Conservation (phyloP, 37 sponge, comb jelly and placozoan species). For the Axinella damicornis region DNA sequence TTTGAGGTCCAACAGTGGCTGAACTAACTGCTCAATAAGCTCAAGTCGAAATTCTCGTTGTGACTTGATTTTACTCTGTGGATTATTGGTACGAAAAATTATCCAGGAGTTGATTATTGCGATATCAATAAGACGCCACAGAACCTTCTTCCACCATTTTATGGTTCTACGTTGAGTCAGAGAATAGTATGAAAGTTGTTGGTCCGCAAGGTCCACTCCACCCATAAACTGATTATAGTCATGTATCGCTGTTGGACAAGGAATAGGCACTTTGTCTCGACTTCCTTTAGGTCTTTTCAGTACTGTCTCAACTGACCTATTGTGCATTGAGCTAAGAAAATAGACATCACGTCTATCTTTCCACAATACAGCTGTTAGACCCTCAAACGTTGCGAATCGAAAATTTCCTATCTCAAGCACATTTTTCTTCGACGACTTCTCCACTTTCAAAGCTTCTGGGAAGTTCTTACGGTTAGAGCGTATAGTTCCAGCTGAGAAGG, state of each 20-base stretch:
- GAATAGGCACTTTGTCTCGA: conserved; percentile 11
- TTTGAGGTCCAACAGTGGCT: neutral
- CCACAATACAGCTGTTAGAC: too few relatives aligned
- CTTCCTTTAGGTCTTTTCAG: conserved; percentile 23
- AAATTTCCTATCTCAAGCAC: too few relatives aligned
- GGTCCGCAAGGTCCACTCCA: conserved; percentile 48
- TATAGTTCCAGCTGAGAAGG: conserved; percentile 11
- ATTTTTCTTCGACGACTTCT: too few relatives aligned
- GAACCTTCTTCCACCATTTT: conserved; percentile 35
- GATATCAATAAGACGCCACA: conserved; percentile 34
- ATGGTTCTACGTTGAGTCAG: conserved; percentile 7
- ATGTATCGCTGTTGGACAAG: conserved; percentile 15
- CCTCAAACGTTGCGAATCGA: too few relatives aligned
- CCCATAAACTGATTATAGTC: conserved; percentile 46
- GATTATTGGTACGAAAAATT: conserved; percentile 11
- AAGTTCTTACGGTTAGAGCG: neutral
- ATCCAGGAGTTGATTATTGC: conserved; percentile 20
- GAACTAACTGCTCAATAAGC: neutral
- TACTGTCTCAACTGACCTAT: too few relatives aligned
- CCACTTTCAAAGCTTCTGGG: too few relatives aligned
- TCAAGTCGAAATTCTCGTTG: neutral
- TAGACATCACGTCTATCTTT: too few relatives aligned
- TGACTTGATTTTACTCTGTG: neutral
- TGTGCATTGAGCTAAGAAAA: too few relatives aligned
- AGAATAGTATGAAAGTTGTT: conserved; percentile 31